A percentile compares a stretch with the other conserved stretches of the same genome.
Evolutionary conservation across 2,797 vertebrate species (phyloP).

Genomic region (Gallinago nigripennis): DNA sequence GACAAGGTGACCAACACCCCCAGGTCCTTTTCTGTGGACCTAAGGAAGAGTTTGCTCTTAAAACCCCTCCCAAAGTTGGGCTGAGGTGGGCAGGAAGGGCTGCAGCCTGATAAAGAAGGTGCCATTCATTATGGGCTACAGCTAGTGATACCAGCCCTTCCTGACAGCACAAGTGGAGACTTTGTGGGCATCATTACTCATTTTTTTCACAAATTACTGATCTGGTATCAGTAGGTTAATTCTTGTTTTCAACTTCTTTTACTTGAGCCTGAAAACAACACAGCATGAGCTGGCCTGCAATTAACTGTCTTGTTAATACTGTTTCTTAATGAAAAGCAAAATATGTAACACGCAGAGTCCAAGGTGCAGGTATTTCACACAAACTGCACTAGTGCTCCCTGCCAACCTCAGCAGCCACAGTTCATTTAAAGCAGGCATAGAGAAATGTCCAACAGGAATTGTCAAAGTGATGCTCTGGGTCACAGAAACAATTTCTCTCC

Average conservation of each 20-base stretch:
- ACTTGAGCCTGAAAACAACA: conserved; percentile 6
- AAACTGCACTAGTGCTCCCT: not conserved
- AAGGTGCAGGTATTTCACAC: not conserved
- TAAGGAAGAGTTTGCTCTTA: not conserved
- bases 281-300: not conserved
- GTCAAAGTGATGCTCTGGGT: not conserved
- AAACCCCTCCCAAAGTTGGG: fast-evolving
- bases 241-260: not conserved
- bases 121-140: not conserved
- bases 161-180: not conserved
- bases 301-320: not conserved
- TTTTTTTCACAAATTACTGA: not conserved
- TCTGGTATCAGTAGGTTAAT: not conserved
- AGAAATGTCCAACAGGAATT: not conserved
- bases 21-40: not conserved
- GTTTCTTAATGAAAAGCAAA: not conserved
- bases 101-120: not conserved
- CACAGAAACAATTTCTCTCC: conserved; percentile 13
- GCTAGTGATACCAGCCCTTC: not conserved
- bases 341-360: not conserved
- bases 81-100: not conserved
- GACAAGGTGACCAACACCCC: too few species aligned
- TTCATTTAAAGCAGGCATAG: not conserved
- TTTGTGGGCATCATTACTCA: not conserved
- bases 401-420: not conserved